Percentiles rank a stretch among this genome's conserved stretches.
phyloP scores from a whole-genome alignment of 2,797 vertebrate species.

The Chelmon rostratus region DNA sequence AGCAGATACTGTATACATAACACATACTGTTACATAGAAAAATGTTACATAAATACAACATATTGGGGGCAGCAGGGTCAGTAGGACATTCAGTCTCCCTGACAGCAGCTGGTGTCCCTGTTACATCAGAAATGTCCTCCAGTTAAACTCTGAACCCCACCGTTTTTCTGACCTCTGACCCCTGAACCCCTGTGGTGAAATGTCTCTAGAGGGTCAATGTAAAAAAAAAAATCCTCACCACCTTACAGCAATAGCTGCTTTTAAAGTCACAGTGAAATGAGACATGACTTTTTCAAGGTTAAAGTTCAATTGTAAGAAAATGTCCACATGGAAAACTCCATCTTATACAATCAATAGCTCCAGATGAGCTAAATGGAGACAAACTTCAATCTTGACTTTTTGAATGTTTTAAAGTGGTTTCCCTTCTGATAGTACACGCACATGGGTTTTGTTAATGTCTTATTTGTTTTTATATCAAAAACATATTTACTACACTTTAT shows the following conservation, averaged over 20 bases:
- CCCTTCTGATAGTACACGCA: not conserved
- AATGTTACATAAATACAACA: not conserved
- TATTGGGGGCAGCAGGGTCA: not conserved
- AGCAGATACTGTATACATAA: constrained; percentile 15
- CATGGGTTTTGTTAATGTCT: no score
- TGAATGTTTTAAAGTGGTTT: not conserved
- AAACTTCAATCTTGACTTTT: not conserved
- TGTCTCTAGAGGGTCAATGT: not conserved
- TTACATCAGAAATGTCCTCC: not conserved
- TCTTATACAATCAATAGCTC: not conserved
- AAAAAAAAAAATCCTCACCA: not conserved
- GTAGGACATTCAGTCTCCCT: not conserved
- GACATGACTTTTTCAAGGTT: not conserved
- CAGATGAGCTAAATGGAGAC: not conserved
- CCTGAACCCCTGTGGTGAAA: not conserved
- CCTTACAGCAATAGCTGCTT: not conserved
- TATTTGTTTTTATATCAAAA: not conserved
- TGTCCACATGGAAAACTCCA: not conserved
- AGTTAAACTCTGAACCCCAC: constrained; percentile 9
- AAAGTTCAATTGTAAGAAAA: not conserved
- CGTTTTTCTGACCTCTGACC: not conserved
- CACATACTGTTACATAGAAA: constrained; percentile 4
- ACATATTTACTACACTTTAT: not conserved
- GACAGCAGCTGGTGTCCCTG: constrained; percentile 20
- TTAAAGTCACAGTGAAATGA: constrained; percentile 41